These are phyloP conservation scores for Spialia ferax DNA, from an alignment of 2,888 invertebrate species.

Conservation along the genomic window DNA sequence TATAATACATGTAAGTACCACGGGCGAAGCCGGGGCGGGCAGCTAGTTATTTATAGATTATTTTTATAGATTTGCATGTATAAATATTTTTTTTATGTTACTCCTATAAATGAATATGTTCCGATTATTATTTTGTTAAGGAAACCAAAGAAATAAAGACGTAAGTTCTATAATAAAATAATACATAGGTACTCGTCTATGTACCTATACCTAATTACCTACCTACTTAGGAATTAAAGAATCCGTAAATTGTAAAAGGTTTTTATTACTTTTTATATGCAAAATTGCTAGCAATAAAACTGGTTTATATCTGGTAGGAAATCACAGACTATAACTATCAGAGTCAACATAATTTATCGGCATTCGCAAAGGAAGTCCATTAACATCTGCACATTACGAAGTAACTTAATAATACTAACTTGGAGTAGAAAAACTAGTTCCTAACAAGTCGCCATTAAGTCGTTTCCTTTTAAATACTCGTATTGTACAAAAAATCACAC, in stretches of 20 bases:
- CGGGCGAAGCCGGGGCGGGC: too few relatives aligned
- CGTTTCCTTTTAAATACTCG: slow-evolving; percentile 43
- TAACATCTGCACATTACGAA: slow-evolving; percentile 26
- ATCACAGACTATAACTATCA: slow-evolving; percentile 3
- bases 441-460: slow-evolving; percentile 62
- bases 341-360: neutral
- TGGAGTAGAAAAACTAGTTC: slow-evolving; percentile 35
- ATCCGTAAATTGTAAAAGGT: neutral
- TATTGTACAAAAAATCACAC: slow-evolving; percentile 44
- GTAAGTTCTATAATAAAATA: too few relatives aligned
- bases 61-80: too few relatives aligned
- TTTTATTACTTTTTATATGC: neutral
- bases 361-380: slow-evolving; percentile 30
- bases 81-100: too few relatives aligned
- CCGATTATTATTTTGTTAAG: too few relatives aligned
- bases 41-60: too few relatives aligned
- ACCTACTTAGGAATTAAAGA: neutral
- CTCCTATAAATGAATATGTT: too few relatives aligned
- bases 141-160: too few relatives aligned
- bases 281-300: neutral
- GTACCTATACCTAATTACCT: too few relatives aligned
- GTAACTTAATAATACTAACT: slow-evolving; percentile 34
- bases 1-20: too few relatives aligned
- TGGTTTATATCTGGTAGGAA: neutral
- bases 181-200: too few relatives aligned